Evolutionary conservation across 2,113 vertebrate genomes (phyloP), one percentile per base, ranked within the genome.

Genomic region (Rafetus swinhoei): DNA sequence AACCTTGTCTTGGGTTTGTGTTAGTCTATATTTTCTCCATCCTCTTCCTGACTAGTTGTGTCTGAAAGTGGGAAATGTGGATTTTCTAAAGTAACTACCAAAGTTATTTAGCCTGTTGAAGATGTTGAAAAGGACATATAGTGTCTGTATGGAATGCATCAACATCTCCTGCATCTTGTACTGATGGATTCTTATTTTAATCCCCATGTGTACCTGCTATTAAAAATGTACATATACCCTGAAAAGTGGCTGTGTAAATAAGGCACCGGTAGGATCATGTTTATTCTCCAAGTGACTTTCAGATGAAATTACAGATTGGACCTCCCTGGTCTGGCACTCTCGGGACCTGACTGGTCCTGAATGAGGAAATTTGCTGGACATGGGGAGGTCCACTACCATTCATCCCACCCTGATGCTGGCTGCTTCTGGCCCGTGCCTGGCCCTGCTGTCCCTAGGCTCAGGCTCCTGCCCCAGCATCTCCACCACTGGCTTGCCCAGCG

Each of bases 1-100:
- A 94, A 18, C 1, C 9, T 81, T 74, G 22, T 81, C n/a, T 93
- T 97, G 95, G 84, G 86, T 92, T 94, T 95, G 25, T 89, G 54
- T 79, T 59, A 84, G 54, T 87, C 85, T 15, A 0, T 85, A 60
- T 95, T 86, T 95, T 84, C 55, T 55, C 29, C 22, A 14, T 59
- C 82, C 90, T 88, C 84, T 81, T 92, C 12, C 55, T 95, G 82
- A 45, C 77, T 86, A 84, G 74, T 90, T 92, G 92, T 27, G 52
- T 95, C 92, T 80, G 59, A 90, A 62, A 25, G 52, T 90, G 62
- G 88, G 29, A 81, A 85, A 87, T 80, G 50, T 14, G 3, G 10
- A 77, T 86, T 86, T 86, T 57, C 54, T 59, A 74, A 57, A 50
- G 57, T 57, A 54, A 22, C 12, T 77, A 74, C 55, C 55, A 93